These are phyloP conservation scores for Polydrusus pterygomalis DNA, from an alignment of 2,888 invertebrate species.

Conservation along the genomic window DNA sequence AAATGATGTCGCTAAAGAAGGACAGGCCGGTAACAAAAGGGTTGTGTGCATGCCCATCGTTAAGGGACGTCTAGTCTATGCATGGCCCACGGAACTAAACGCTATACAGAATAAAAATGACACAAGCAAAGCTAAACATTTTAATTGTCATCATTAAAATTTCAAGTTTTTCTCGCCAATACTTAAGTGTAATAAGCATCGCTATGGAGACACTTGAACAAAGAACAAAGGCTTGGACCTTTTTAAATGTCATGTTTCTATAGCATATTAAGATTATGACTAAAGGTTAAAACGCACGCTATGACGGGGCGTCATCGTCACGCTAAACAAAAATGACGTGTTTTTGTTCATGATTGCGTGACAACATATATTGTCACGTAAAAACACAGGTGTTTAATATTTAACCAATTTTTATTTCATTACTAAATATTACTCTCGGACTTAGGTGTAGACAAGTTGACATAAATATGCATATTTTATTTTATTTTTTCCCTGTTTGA, in stretches of 20 bases:
- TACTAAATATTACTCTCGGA: neutral
- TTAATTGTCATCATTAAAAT: too few relatives aligned
- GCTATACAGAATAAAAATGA: too few relatives aligned
- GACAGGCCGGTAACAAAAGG: too few relatives aligned
- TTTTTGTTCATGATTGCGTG: neutral
- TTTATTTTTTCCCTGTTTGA: neutral
- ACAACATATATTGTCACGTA: constrained; percentile 1
- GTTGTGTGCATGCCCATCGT: too few relatives aligned
- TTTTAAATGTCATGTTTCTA: neutral
- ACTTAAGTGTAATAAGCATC: too few relatives aligned
- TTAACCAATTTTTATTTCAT: neutral
- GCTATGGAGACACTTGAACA: neutral
- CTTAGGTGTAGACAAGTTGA: neutral
- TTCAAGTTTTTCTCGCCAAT: too few relatives aligned
- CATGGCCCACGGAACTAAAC: too few relatives aligned
- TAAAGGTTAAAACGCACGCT: constrained; percentile 3
- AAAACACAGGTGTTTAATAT: constrained; percentile 15
- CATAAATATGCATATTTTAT: neutral
- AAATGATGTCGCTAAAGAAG: too few relatives aligned
- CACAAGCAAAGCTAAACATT: too few relatives aligned
- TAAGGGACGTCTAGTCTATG: too few relatives aligned
- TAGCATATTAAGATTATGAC: neutral
- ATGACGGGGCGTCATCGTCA: neutral
- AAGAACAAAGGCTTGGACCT: neutral
- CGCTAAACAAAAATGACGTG: constrained; percentile 13